These are phyloP conservation scores for Drosophila takahashii DNA, from an alignment of 1,140 invertebrate species.

Conservation along the genomic window DNA sequence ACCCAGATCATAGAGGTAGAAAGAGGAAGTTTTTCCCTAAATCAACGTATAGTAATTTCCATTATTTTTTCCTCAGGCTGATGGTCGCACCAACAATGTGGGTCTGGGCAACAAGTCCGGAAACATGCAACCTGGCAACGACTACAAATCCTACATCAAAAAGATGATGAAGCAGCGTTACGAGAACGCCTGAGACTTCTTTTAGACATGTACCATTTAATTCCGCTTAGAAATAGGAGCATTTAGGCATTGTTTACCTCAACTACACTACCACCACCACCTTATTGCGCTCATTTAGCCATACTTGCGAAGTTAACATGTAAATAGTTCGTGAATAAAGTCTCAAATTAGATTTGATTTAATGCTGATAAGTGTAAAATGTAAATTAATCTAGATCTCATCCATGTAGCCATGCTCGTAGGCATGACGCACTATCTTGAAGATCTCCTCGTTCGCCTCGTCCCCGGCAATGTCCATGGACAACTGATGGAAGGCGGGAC, in stretches of 20 bases:
- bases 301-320: constrained; percentile 26
- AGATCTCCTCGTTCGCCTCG: constrained; percentile 62
- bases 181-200: constrained; percentile 86
- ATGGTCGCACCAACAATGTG: constrained; percentile 87
- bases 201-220: background rate
- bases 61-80: no score
- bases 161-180: constrained; percentile 94
- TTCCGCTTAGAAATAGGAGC: constrained; percentile 13
- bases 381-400: constrained; percentile 35
- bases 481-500: constrained; percentile 59
- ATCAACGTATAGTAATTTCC: no score
- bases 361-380: background rate
- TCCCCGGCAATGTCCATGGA: constrained; percentile 72
- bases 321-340: constrained; percentile 47
- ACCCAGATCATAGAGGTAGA: constrained; percentile 96
- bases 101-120: constrained; percentile 90
- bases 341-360: background rate
- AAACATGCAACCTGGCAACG: constrained; percentile 90
- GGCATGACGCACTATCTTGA: constrained; percentile 60
- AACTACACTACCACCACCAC: constrained; percentile 5
- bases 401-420: constrained; percentile 79
- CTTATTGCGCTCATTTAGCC: constrained; percentile 22
- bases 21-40: no score
- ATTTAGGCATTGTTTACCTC: constrained; percentile 22
- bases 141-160: constrained; percentile 95